Evolutionary conservation across 2,113 vertebrate genomes (phyloP), one percentile per base, ranked within the genome.

Genomic region (Addax nasomaculatus): DNA sequence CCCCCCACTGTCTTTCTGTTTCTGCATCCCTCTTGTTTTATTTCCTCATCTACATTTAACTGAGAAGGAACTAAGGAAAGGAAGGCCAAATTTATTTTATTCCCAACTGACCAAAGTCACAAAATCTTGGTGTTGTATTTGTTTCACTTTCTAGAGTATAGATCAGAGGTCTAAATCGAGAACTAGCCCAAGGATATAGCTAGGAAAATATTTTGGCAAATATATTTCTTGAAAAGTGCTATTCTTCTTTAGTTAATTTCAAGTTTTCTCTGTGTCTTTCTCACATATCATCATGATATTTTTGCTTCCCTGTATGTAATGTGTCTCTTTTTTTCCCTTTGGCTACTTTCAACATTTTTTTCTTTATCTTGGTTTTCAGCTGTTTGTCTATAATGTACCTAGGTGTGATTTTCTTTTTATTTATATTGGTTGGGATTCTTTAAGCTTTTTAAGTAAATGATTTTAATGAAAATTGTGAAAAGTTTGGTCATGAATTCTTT

Each of bases 11-110:
- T 21, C 58, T 93, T 84, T 85, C 27, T 36, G 25, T 79, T 90
- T 81, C 30, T 21, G 19, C 4, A 14, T 1, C 16, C 33, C 10
- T 67, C 36, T 80, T 36, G 78, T 96, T 57, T 76, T 90, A 97
- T 91, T 97, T 29, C 47, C 84, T 76, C 81, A 29, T 81, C 93
- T 97, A 89, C 97, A 91, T 80, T 94, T 79, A 90, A 86, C 43
- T 2, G 83, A 36, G 36, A 93, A 95, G 27, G 67, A 80, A 84
- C 16, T 51, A 39, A 86, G 49, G 49, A 80, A 49, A 89, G 45
- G 89, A 73, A 39, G 85, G 36, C n/a, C 30, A 85, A 93, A n/a
- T 58, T 76, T 53, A 83, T 96, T 76, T 95, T 95, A 45, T 89
- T 49, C 86, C 15, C 25, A 78, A 98, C 39, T 53, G 60, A 51